Evolutionary conservation across 53 echinoderm and acorn worm species (phyloP).

Genomic region (Apostichopus leukothele): DNA sequence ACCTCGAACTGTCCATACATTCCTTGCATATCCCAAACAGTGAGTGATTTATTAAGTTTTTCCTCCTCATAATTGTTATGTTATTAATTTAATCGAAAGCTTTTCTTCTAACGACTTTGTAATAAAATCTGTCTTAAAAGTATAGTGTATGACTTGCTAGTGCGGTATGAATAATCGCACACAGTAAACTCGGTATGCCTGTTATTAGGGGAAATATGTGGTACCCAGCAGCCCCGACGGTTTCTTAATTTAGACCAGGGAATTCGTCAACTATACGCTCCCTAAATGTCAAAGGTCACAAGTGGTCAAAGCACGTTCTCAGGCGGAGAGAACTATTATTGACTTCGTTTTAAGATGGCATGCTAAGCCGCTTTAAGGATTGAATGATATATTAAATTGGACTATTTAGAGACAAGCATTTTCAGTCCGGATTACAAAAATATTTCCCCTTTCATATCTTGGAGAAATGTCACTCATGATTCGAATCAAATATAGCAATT

Average conservation of each 20-base stretch:
- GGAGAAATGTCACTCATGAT: too few relatives aligned
- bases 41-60: neutral
- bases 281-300: conserved; percentile 20
- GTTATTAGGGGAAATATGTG: conserved; percentile 19
- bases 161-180: too few relatives aligned
- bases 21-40: neutral
- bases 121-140: neutral
- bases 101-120: neutral
- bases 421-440: too few relatives aligned
- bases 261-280: neutral
- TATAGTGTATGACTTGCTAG: too few relatives aligned
- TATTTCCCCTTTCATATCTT: too few relatives aligned
- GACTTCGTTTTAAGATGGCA: too few relatives aligned
- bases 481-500: too few relatives aligned
- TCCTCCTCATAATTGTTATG: neutral
- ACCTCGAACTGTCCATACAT: neutral
- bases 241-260: neutral
- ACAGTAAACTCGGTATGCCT: neutral
- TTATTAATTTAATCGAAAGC: neutral
- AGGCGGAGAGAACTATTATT: neutral
- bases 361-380: too few relatives aligned
- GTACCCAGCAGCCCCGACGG: neutral
- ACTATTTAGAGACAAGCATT: too few relatives aligned
- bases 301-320: neutral
- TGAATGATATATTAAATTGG: too few relatives aligned